Conservation (phyloP, 2,888 invertebrate species). For the Macrophya annulata region DNA sequence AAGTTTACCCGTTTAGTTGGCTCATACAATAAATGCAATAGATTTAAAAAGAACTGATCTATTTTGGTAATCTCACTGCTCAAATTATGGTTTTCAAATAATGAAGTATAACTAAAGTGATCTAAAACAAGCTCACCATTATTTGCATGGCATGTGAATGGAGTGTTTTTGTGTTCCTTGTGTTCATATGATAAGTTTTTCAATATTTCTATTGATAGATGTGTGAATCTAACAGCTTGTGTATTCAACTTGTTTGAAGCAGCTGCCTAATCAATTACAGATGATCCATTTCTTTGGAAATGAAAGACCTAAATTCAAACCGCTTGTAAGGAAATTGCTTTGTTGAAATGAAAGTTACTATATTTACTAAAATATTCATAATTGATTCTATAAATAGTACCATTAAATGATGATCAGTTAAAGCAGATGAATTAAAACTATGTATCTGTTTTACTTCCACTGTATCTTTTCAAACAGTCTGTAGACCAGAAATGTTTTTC, state of each 20-base stretch:
- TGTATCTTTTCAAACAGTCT: background rate
- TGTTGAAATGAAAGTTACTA: background rate
- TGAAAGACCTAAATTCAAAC: background rate
- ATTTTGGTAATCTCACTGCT: background rate
- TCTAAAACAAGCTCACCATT: background rate
- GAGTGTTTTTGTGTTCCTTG: constrained; percentile 14
- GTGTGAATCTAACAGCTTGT: constrained; percentile 2
- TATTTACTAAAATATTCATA: background rate
- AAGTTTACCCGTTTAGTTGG: constrained; percentile 38
- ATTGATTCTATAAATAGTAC: background rate
- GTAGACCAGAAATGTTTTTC: background rate
- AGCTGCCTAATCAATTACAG: background rate
- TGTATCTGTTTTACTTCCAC: constrained; percentile 5
- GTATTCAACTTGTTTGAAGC: background rate
- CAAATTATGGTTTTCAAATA: background rate
- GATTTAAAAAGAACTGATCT: background rate
- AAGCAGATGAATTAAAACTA: background rate
- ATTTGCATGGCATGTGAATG: constrained; percentile 38
- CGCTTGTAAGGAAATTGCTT: background rate
- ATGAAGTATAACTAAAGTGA: background rate
- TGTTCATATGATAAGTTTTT: background rate
- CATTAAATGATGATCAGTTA: background rate
- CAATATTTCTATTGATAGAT: background rate
- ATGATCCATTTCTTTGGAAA: background rate
- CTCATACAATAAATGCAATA: constrained; percentile 14